These are phyloP conservation scores for Scaptomyza reducta DNA, from an alignment of 2,888 invertebrate genomes.

Conservation along the genomic window DNA sequence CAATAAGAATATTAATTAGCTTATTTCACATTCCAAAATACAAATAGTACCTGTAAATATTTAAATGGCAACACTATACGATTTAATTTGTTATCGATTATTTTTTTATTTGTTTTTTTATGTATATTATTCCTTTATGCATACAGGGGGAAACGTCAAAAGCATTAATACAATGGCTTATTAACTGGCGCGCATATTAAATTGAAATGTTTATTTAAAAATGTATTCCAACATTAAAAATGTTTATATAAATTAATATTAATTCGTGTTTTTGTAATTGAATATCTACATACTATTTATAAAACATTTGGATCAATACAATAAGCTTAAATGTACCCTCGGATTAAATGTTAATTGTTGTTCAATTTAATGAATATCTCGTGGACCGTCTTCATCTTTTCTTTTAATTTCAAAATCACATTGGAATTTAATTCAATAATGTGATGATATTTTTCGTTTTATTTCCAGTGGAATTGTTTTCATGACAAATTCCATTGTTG, in stretches of 20 bases:
- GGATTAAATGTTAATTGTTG: slow-evolving; percentile 18
- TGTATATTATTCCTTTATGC: slow-evolving; percentile 1
- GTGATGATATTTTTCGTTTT: slow-evolving; percentile 50
- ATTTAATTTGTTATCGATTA: background rate
- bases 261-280: slow-evolving; percentile 13
- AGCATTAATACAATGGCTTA: slow-evolving; percentile 2
- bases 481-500: slow-evolving; percentile 31
- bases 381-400: slow-evolving; percentile 21
- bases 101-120: background rate
- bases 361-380: slow-evolving; percentile 19
- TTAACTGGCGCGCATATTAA: slow-evolving; percentile 1
- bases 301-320: slow-evolving; percentile 29
- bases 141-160: background rate
- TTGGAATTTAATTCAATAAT: slow-evolving; percentile 58
- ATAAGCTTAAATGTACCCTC: slow-evolving; percentile 27
- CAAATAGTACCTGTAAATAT: slow-evolving; percentile 50
- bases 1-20: slow-evolving; percentile 47
- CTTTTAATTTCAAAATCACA: slow-evolving; percentile 58
- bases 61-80: slow-evolving; percentile 42
- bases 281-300: slow-evolving; percentile 22
- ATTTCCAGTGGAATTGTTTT: slow-evolving; percentile 69
- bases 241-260: slow-evolving; percentile 8
- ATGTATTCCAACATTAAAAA: slow-evolving; percentile 1
- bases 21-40: slow-evolving; percentile 59
- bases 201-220: slow-evolving; percentile 5